Base-by-base conservation (phyloP, 2,888 invertebrate species). In the Diplazon laetatorius region DNA sequence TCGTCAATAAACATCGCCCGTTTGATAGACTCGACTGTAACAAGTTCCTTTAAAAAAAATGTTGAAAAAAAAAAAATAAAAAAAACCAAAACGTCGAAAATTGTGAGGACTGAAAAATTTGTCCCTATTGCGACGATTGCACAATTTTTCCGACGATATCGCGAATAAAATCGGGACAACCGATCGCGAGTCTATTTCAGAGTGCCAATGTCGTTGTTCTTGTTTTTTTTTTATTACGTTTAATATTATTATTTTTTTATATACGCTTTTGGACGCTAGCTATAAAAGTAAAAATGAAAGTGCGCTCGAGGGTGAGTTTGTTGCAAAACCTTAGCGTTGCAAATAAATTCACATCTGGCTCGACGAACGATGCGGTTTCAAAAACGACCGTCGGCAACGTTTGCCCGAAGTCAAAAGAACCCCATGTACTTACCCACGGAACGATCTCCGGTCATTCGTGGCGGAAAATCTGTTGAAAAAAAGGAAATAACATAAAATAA, bases 1-100 rank as follows among this genome's bases (percentile, higher is more conserved):
- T n/a, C 60, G 48, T 70, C 50, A 63, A 69, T 63, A 63, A 42
- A 52, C 60, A 37, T 63, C 44, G 71, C 44, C 62, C 62, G 62
- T 78, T 75, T 68, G 78, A 76, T 74, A 65, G 75, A 70, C 55
- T 77, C 74, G 68, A 50, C 73, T 55, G 9, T 63, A 77, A 79
- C 63, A 75, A 80, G 74, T 80, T 78, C 80, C 78, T 78, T 71
- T 60, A 55, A 50, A 22, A 55, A 57, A 50, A 71, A 52, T 18
- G 48, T 14, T 14, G 42, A 44, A 18, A 2, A 30, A n/a, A n/a
- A n/a, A n/a, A n/a, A n/a, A 60, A 69, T 55, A 66, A 46, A 66
- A 55, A 50, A 22, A 55, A 35, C 44, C 55, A 57, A 50, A 71
- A 52, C 25, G 48, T 14, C 16, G 42, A 44, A 18, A 2, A 30